Evolutionary conservation across 2,888 invertebrate genomes (phyloP), one percentile per base, ranked within the genome.

Genomic region (Morpho deidamia): DNA sequence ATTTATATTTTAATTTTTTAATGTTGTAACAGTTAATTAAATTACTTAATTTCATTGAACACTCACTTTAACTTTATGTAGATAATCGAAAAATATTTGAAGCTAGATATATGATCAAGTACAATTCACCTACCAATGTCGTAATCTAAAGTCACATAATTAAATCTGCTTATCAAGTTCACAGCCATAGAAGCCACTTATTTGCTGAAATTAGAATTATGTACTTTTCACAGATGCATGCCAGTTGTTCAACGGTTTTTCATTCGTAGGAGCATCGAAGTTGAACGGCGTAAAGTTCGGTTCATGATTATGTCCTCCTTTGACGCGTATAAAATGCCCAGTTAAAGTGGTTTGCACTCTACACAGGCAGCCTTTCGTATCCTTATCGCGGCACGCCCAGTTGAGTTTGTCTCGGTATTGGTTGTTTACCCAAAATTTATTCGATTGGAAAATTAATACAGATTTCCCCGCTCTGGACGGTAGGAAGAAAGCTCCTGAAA

Each of bases 341-440:
- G 85, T 81, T 63, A 82, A 63, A n/a, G 85, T 83, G n/a, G 89
- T 89, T 67, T 89, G 89, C 11, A 89, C 87, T 58, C 89, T 73
- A 60, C 89, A 89, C 14, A 87, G 67, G 58, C 89, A 89, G 11
- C 83, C 82, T 53, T 65, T 78, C 8, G 76, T 70, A 60, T 89
- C 88, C 68, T 89, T 89, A 63, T 89, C 88, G 11, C 86, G 78
- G 57, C 89, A 89, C 11, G 89, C 89, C 89, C 89, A 89, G 66
- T 89, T 89, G 61, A 89, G 59, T 63, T 88, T 89, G 54, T 78
- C 78, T 3, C 87, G 71, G 59, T 89, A 89, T 62, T 84, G 85
- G 60, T 88, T 89, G 67, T 89, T 89, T 57, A 89, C 83, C 89
- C 89, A 89, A 65, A 89, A 89, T 63, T 89, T 89, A 66, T 89